A percentile compares a stretch with the other conserved stretches of the same genome.
These are phyloP conservation scores for Zophobas morio DNA, from an alignment of 1,140 invertebrate genomes.

Conservation along the genomic window DNA sequence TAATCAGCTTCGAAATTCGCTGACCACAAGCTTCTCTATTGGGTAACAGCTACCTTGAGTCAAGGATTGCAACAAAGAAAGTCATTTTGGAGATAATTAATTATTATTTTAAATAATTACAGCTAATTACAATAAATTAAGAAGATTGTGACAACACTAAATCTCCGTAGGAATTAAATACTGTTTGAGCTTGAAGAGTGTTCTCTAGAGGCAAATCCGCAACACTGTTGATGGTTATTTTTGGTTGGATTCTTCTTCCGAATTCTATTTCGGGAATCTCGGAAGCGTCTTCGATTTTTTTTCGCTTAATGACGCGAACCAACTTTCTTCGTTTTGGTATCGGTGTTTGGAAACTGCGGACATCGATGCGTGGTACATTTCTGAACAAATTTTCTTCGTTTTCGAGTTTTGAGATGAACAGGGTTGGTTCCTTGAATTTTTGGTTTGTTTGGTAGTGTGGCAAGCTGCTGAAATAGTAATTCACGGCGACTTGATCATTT, in stretches of 20 bases:
- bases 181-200: not conserved
- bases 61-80: not conserved
- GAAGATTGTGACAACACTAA: not conserved
- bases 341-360: not conserved
- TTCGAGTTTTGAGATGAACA: not conserved
- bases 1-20: conserved; percentile 18
- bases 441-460: not conserved
- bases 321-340: too few relatives aligned
- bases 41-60: conserved; percentile 8
- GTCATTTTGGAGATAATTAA: not conserved
- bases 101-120: not conserved
- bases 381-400: not conserved
- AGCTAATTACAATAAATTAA: not conserved
- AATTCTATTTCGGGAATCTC: not conserved
- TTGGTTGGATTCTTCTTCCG: not conserved
- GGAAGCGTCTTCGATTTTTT: not conserved
- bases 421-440: not conserved
- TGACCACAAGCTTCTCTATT: not conserved
- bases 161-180: not conserved
- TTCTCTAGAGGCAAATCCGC: not conserved
- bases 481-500: not conserved
- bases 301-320: too few relatives aligned
- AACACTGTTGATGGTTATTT: not conserved
- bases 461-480: not conserved
- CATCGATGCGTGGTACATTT: not conserved